Conservation (phyloP, 2,888 invertebrate species). For the Eurytoma californica region DNA sequence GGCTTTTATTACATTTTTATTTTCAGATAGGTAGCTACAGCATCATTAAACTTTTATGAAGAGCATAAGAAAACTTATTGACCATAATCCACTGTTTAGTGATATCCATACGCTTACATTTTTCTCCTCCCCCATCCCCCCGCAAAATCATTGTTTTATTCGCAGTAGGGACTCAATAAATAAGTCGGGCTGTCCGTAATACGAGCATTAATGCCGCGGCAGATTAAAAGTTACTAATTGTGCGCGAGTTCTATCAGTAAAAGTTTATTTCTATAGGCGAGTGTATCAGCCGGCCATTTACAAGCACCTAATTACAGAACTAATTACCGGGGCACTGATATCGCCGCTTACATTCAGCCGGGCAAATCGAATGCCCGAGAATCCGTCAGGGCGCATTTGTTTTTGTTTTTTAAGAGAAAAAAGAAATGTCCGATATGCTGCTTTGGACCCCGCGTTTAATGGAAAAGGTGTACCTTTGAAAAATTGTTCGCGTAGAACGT, state of each 20-base stretch:
- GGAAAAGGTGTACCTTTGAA: slow-evolving; percentile 39
- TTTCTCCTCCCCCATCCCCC: slow-evolving; percentile 20
- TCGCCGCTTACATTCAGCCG: not conserved
- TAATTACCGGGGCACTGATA: slow-evolving; percentile 3
- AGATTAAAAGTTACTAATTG: slow-evolving; percentile 43
- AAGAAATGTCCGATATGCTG: not conserved
- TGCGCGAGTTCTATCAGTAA: slow-evolving; percentile 17
- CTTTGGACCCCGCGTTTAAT: slow-evolving; percentile 29
- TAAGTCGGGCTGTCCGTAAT: slow-evolving; percentile 29
- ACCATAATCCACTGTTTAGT: slow-evolving; percentile 48
- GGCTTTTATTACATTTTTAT: slow-evolving; percentile 35
- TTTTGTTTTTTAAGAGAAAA: slow-evolving; percentile 11
- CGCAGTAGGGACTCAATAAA: slow-evolving; percentile 25
- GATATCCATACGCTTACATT: slow-evolving; percentile 21
- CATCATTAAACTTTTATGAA: slow-evolving; percentile 53
- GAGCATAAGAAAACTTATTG: slow-evolving; percentile 51
- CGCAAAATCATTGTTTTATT: slow-evolving; percentile 29
- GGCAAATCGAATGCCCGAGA: not conserved
- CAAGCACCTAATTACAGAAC: slow-evolving; percentile 14
- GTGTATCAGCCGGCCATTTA: slow-evolving; percentile 15
- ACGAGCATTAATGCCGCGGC: slow-evolving; percentile 17
- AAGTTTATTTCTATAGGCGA: slow-evolving; percentile 27
- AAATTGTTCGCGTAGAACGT: slow-evolving; percentile 43
- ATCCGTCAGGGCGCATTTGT: not conserved
- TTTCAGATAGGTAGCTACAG: slow-evolving; percentile 34